Evolutionary conservation across 64 coral and sea anemone species (phyloP).

Genomic region (Pachyseris speciosa): DNA sequence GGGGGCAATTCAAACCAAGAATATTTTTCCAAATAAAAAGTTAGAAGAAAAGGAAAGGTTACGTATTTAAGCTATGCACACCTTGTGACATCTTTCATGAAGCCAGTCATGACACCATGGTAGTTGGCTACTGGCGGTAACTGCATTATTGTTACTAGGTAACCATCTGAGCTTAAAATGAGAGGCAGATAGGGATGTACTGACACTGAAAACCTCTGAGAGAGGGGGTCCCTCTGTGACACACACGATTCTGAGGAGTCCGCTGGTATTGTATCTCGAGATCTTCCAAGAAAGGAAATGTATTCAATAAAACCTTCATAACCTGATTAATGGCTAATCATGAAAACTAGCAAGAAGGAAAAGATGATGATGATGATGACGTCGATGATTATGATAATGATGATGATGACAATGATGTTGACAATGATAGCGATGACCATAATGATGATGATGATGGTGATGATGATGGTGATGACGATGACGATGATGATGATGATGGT

Average conservation of each 20-base stretch:
- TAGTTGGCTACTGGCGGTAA: conserved; percentile 71
- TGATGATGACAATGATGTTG: too few relatives aligned
- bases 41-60: neutral
- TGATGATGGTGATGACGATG: too few relatives aligned
- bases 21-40: too few relatives aligned
- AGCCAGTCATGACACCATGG: conserved; percentile 69
- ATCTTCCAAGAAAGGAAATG: neutral
- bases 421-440: too few relatives aligned
- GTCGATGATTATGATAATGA: too few relatives aligned
- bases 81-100: conserved; percentile 83
- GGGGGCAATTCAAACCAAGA: too few relatives aligned
- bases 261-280: neutral
- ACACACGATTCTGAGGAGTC: conserved; percentile 37
- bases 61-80: neutral
- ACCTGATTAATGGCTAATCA: neutral
- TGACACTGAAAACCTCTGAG: conserved; percentile 85
- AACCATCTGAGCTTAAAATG: conserved; percentile 94
- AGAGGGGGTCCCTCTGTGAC: conserved; percentile 72
- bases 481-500: too few relatives aligned
- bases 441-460: too few relatives aligned
- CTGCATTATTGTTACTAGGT: conserved; percentile 94
- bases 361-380: too few relatives aligned
- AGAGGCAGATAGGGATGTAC: conserved; percentile 82
- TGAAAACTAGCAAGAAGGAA: too few relatives aligned
- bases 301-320: neutral